Base-by-base conservation (phyloP, 2,888 invertebrate genomes). In the Acutogordius australiensis region DNA sequence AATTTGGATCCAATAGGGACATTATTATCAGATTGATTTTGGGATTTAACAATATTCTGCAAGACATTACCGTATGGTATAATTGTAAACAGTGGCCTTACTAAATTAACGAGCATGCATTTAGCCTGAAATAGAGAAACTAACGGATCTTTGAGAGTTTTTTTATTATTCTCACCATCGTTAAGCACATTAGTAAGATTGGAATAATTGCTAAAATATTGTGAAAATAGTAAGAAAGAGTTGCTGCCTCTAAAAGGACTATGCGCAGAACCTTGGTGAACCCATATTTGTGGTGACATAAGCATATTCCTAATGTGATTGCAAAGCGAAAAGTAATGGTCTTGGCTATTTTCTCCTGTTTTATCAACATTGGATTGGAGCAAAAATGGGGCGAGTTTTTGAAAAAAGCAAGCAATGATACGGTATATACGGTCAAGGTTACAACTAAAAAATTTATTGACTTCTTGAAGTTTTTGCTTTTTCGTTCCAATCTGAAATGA, bases 381-480 rank as follows among this genome's bases (percentile, higher is more conserved):
- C 18, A 37, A 37, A 37, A 37, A 37, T 4, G 8, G 51, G 4
- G 4, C 4, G 23, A 51, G 8, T 23, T 51, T 51, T 51, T 51
- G 51, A 8, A 51, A 51, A 8, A 51, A 4, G 18, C 13, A 4
- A 26, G 18, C 51, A 4, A 51, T 13, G 4, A 51, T 21, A 4
- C 51, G 13, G 23, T 21, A 51, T 21, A 51, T 51, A 4, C 51
- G 51, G 23, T 51, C 51, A 26, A 51, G 51, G 23, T 23, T 51
- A 26, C 51, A 51, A 51, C 4, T 51, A 26, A 51, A 51, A 23
- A 51, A 51, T 51, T 51, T 51, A 51, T 51, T 51, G 23, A 51
- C 51, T 23, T 51, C 51, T 13, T n/a, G 51, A 13, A 51, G 23
- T 23, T 26, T 51, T 23, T 23, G 8, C 8, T 23, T n/a, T 37